Percentiles rank a stretch among this genome's conserved stretches.
phyloP scores from a whole-genome alignment of 1,140 invertebrate species.

The Mactra quadrangularis region DNA sequence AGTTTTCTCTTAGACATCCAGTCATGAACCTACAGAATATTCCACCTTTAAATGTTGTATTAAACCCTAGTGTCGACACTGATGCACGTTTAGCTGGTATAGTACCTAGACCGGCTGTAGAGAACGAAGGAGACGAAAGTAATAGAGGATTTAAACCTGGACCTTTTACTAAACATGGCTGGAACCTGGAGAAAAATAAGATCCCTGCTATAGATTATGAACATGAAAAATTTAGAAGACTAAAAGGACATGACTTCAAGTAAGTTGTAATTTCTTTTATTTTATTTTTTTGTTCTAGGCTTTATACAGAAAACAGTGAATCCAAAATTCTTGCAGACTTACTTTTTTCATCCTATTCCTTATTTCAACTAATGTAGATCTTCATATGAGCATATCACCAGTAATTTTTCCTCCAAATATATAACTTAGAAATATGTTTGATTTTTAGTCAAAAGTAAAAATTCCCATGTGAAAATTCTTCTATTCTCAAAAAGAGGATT shows the following conservation, averaged over 20 bases:
- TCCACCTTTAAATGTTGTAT: constrained; percentile 79
- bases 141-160: constrained; percentile 81
- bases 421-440: too few relatives aligned
- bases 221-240: constrained; percentile 71
- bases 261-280: constrained; percentile 68
- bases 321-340: too few relatives aligned
- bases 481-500: too few relatives aligned
- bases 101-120: constrained; percentile 64
- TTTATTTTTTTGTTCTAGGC: too few relatives aligned
- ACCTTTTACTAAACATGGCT: constrained; percentile 72
- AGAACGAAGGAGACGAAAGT: constrained; percentile 65
- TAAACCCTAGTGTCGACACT: constrained; percentile 79
- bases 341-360: too few relatives aligned
- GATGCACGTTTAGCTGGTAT: constrained; percentile 67
- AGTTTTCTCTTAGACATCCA: constrained; percentile 65
- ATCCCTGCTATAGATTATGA: constrained; percentile 80
- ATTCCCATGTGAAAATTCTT: too few relatives aligned
- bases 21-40: constrained; percentile 72
- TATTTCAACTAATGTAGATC: too few relatives aligned
- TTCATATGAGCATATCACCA: too few relatives aligned
- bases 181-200: constrained; percentile 77
- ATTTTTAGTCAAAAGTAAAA: too few relatives aligned
- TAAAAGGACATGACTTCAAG: constrained; percentile 82
- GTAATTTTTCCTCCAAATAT: too few relatives aligned
- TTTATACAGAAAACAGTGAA: too few relatives aligned